Conservation (phyloP, 2,113 vertebrate species). For the Poicephalus gulielmi region DNA sequence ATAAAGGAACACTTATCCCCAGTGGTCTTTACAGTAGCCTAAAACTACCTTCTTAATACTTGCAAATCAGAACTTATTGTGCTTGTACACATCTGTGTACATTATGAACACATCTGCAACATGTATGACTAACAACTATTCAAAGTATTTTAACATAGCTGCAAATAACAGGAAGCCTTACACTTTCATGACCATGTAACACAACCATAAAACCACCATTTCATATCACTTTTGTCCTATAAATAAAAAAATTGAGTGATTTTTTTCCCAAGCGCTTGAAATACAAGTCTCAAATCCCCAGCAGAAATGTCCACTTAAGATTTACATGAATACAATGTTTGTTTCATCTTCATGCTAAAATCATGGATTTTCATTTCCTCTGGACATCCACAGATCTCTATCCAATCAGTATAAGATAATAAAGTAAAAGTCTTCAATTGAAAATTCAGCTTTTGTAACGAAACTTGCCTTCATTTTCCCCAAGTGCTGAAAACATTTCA, state of each 20-base stretch:
- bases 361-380: not conserved
- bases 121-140: not conserved
- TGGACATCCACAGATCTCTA: not conserved
- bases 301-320: not conserved
- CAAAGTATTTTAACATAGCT: not conserved
- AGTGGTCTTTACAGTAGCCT: not conserved
- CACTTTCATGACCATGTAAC: not conserved
- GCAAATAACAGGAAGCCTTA: not conserved
- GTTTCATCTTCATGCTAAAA: not conserved
- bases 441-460: conserved; percentile 6
- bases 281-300: not conserved
- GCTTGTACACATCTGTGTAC: not conserved
- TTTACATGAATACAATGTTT: not conserved
- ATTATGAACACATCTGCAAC: not conserved
- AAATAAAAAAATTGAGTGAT: not conserved
- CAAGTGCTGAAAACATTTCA: not conserved
- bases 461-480: not conserved
- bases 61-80: not conserved
- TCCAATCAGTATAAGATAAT: not conserved
- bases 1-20: not conserved
- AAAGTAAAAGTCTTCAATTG: not conserved
- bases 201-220: not conserved
- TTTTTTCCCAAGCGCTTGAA: not conserved
- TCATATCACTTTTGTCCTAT: not conserved
- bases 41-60: not conserved